A percentile compares a stretch with the other conserved stretches of the same genome.
Evolutionary conservation across 2,888 invertebrate species (phyloP).

Genomic region (Scaeva pyrastri): DNA sequence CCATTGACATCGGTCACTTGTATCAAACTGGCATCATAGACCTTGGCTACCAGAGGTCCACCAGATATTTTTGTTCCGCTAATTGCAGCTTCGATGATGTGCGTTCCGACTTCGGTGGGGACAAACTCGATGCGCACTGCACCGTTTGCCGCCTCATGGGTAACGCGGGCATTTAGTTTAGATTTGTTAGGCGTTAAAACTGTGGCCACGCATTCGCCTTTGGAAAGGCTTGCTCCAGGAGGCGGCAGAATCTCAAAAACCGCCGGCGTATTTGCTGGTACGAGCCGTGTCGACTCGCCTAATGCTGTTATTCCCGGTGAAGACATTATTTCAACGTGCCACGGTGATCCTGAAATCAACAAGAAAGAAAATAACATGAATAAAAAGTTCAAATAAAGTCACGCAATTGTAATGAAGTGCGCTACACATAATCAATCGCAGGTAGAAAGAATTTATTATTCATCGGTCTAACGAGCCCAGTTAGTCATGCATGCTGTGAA

Average conservation of each 20-base stretch:
- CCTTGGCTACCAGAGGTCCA: slow-evolving; percentile 96
- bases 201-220: slow-evolving; percentile 87
- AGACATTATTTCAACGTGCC: slow-evolving; percentile 96
- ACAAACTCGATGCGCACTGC: slow-evolving; percentile 96
- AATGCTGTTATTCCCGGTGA: slow-evolving; percentile 90
- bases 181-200: slow-evolving; percentile 93
- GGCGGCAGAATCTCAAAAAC: slow-evolving; percentile 90
- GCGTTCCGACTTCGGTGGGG: slow-evolving; percentile 96
- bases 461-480: slow-evolving; percentile 34
- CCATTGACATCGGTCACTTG: slow-evolving; percentile 97
- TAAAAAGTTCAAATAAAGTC: slow-evolving; percentile 42
- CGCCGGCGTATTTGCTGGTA: slow-evolving; percentile 95
- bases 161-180: slow-evolving; percentile 91
- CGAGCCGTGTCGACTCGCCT: slow-evolving; percentile 94
- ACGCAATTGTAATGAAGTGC: slow-evolving; percentile 40
- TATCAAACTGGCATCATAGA: slow-evolving; percentile 96
- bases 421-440: slow-evolving; percentile 49
- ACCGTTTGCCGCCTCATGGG: slow-evolving; percentile 92
- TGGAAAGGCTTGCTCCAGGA: slow-evolving; percentile 85
- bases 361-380: slow-evolving; percentile 77
- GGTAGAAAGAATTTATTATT: slow-evolving; percentile 24
- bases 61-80: slow-evolving; percentile 95
- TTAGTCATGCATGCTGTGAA: slow-evolving; percentile 55
- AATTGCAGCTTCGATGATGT: slow-evolving; percentile 95
- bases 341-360: slow-evolving; percentile 92